phyloP scores from a whole-genome alignment of 2,888 invertebrate species.

The Perdita meconis region DNA sequence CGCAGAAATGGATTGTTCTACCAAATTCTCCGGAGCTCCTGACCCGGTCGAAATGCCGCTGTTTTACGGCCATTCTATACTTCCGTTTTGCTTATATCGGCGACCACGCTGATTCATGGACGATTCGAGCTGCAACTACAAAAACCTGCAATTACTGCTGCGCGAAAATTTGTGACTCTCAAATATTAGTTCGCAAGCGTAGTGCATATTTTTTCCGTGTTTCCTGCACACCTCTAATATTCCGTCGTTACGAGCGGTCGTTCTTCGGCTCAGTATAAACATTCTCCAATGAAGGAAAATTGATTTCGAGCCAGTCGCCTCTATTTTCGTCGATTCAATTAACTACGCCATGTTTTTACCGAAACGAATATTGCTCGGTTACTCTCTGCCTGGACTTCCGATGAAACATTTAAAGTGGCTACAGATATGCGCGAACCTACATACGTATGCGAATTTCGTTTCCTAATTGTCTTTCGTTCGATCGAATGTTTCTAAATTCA shows the following conservation, averaged over 20 bases:
- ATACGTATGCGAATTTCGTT: neutral
- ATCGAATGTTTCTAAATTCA: neutral
- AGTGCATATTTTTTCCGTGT: conserved; percentile 58
- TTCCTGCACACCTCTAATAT: conserved; percentile 38
- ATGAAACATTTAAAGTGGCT: neutral
- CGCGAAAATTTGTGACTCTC: conserved; percentile 62
- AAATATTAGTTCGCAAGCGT: conserved; percentile 61
- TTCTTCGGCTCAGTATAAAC: conserved; percentile 30
- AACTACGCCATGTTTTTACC: conserved; percentile 1
- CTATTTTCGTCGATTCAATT: conserved; percentile 40
- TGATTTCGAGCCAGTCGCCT: conserved; percentile 35
- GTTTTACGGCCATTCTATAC: conserved; percentile 40
- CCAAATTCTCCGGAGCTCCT: neutral
- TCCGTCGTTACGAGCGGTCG: conserved; percentile 30
- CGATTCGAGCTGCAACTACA: conserved; percentile 44
- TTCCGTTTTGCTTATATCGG: conserved; percentile 56
- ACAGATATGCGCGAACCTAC: neutral
- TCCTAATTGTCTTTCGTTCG: neutral
- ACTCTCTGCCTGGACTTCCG: neutral
- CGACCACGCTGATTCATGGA: conserved; percentile 53
- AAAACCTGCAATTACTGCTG: conserved; percentile 57
- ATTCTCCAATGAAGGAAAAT: conserved; percentile 39
- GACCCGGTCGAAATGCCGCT: conserved; percentile 42
- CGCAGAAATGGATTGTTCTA: conserved; percentile 8
- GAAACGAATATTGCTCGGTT: conserved; percentile 4